These are phyloP conservation scores for Cyphomyrus discorhynchus DNA, from an alignment of 2,113 vertebrate species.

Conservation along the genomic window DNA sequence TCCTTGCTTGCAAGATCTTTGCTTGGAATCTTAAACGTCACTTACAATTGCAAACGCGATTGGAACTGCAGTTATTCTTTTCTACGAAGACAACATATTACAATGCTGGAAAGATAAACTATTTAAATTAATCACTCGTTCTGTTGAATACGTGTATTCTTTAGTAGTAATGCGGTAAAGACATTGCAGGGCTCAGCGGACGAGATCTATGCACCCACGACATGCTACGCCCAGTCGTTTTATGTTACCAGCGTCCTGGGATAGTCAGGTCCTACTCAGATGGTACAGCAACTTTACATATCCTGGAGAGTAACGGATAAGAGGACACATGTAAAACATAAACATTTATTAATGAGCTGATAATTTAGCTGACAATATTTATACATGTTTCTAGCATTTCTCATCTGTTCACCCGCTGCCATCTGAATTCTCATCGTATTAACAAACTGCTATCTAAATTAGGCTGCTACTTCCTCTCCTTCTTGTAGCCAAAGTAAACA, in stretches of 20 bases:
- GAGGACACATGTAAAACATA: neutral
- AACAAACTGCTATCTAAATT: slow-evolving; percentile 9
- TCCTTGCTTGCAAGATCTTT: neutral
- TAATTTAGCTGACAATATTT: neutral
- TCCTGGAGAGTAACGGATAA: neutral
- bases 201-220: neutral
- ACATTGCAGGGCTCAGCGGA: neutral
- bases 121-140: neutral
- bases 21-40: neutral
- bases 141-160: neutral
- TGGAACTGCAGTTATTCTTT: neutral
- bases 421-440: neutral
- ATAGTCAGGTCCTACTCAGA: neutral
- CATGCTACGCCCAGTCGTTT: neutral
- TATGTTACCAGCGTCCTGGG: neutral
- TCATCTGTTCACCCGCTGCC: neutral
- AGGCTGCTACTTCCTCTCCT: neutral
- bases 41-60: neutral
- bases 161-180: neutral
- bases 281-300: neutral
- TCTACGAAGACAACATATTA: neutral
- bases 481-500: slow-evolving; percentile 2
- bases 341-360: neutral
- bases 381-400: neutral
- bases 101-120: neutral